Conservation (phyloP, 2,113 vertebrate genomes). For the Tapirus terrestris region DNA sequence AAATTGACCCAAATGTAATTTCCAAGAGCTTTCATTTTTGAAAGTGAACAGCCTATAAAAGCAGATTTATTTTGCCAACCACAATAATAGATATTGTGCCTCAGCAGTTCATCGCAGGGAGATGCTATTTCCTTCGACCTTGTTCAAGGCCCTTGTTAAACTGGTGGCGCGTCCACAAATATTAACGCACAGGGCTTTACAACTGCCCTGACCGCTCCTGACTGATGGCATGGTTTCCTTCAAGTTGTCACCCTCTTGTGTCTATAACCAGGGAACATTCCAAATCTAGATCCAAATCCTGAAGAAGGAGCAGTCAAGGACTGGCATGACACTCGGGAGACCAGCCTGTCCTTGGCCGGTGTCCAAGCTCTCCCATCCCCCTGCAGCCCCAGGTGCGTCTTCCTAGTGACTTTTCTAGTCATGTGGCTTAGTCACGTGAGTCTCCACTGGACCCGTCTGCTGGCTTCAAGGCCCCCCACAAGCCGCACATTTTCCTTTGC, state of each 20-base stretch:
- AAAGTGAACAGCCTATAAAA: constrained; percentile 43
- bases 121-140: not conserved
- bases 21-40: not conserved
- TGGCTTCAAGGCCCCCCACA: not conserved
- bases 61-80: not conserved
- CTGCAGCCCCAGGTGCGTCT: too few species aligned
- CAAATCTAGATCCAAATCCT: not conserved
- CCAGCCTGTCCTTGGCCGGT: not conserved
- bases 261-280: not conserved
- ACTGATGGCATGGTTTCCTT: not conserved
- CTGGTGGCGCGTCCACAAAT: not conserved
- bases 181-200: not conserved
- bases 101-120: not conserved
- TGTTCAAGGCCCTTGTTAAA: not conserved
- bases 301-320: not conserved
- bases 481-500: fast-evolving
- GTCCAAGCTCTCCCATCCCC: not conserved
- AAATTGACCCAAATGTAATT: constrained; percentile 41
- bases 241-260: not conserved
- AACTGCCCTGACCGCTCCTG: not conserved
- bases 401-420: not conserved
- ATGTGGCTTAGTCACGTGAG: fast-evolving
- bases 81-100: fast-evolving
- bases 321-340: too few species aligned
- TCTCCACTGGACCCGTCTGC: not conserved